phyloP scores from a whole-genome alignment of 2,888 invertebrate species.

The Melanchra persicariae region DNA sequence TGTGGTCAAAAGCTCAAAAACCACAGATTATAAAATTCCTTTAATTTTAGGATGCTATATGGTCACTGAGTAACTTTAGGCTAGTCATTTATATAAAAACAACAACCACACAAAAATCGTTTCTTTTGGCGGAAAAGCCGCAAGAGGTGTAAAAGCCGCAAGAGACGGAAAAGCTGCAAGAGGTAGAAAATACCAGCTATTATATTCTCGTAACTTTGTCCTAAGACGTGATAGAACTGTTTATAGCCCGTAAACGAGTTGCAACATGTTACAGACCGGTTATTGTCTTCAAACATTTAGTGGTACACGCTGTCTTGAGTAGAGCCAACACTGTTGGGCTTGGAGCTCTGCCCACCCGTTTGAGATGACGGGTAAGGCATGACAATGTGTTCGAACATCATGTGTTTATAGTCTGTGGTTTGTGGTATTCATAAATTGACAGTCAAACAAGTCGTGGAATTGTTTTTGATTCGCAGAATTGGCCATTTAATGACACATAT shows the following conservation, averaged over 20 bases:
- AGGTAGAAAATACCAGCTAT: background rate
- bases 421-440: background rate
- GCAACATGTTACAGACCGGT: slow-evolving; percentile 38
- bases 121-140: background rate
- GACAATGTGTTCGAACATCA: slow-evolving; percentile 2
- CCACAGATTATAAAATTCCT: no score
- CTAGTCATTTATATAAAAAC: no score
- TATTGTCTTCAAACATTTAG: slow-evolving; percentile 37
- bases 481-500: no score
- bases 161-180: no score
- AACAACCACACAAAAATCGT: background rate
- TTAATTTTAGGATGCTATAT: no score
- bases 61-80: no score
- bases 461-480: background rate
- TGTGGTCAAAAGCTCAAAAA: no score
- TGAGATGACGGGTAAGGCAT: slow-evolving; percentile 3
- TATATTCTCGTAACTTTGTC: slow-evolving; percentile 18
- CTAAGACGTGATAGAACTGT: slow-evolving; percentile 18
- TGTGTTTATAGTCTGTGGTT: background rate
- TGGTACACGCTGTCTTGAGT: slow-evolving; percentile 35
- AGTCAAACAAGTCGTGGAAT: background rate
- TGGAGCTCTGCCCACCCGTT: slow-evolving; percentile 41
- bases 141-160: background rate
- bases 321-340: slow-evolving; percentile 32
- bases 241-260: slow-evolving; percentile 37